These are phyloP conservation scores for Myrmophylax atrothorax DNA, from an alignment of 2,113 vertebrate genomes.

Conservation along the genomic window DNA sequence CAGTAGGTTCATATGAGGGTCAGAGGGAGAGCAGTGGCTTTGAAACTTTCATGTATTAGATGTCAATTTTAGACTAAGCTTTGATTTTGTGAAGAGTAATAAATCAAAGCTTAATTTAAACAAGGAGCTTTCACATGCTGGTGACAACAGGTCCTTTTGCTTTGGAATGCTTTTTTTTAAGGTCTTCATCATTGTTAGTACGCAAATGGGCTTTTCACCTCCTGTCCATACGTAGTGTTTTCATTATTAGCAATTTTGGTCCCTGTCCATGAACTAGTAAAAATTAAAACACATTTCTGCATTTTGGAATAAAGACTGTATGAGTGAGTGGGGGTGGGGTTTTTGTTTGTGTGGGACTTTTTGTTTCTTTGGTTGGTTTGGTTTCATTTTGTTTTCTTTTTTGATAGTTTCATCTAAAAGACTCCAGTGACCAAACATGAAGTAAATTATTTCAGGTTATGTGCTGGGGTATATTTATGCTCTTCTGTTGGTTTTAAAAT, in stretches of 20 bases:
- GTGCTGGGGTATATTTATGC: neutral
- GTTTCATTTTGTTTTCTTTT: neutral
- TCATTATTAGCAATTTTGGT: neutral
- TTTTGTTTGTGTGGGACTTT: no score
- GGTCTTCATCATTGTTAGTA: neutral
- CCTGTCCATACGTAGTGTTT: rapidly evolving
- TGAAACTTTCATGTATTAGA: neutral
- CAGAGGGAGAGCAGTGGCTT: neutral
- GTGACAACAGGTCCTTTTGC: neutral
- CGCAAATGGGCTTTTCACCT: neutral
- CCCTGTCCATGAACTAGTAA: neutral
- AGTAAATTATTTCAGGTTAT: neutral
- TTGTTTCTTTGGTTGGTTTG: neutral
- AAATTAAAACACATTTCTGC: rapidly evolving
- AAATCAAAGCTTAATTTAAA: neutral
- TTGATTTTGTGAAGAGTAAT: neutral
- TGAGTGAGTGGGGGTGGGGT: neutral
- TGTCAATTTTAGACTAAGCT: neutral
- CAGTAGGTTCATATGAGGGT: neutral
- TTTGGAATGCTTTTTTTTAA: neutral
- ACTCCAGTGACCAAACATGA: neutral
- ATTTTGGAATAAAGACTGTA: neutral
- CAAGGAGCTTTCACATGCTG: neutral
- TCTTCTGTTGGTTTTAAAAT: neutral
- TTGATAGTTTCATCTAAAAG: neutral